Conservation (phyloP, 2,888 invertebrate species). For the Keiferia lycopersicella region DNA sequence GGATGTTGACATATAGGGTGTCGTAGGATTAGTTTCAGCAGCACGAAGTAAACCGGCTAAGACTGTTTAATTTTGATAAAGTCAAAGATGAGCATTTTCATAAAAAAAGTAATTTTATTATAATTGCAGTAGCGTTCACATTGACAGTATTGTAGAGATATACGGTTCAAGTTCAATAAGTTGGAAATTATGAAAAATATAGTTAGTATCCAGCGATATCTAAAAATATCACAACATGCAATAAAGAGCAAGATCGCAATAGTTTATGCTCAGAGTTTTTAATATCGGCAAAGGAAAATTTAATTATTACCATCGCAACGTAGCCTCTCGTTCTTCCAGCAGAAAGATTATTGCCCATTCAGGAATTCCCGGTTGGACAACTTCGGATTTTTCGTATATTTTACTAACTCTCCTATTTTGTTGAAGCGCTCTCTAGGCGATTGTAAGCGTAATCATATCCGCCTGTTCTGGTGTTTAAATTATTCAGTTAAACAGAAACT, state of each 20-base stretch:
- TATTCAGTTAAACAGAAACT: constrained; percentile 2
- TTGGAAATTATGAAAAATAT: background rate
- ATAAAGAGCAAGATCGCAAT: constrained; percentile 22
- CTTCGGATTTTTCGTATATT: constrained; percentile 19
- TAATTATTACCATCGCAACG: constrained; percentile 30
- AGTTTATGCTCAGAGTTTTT: constrained; percentile 25
- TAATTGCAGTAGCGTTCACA: too few relatives aligned
- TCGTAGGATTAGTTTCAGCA: too few relatives aligned
- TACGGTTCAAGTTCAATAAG: background rate
- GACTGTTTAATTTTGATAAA: too few relatives aligned
- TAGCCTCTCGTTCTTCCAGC: constrained; percentile 14
- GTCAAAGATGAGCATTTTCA: too few relatives aligned
- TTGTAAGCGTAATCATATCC: constrained; percentile 19
- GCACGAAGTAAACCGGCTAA: too few relatives aligned
- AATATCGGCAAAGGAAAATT: constrained; percentile 26
- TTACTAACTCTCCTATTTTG: constrained; percentile 22
- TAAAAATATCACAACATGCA: constrained; percentile 26
- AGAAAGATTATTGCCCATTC: constrained; percentile 26
- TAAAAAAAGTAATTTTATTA: too few relatives aligned
- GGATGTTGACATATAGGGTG: too few relatives aligned
- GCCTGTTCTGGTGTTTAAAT: background rate
- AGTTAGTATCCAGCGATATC: background rate
- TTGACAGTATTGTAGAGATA: background rate
- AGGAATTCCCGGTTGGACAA: constrained; percentile 26
- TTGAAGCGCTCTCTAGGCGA: constrained; percentile 16